These are phyloP conservation scores for Junonia oenone DNA, from an alignment of 2,888 invertebrate genomes.

Conservation along the genomic window DNA sequence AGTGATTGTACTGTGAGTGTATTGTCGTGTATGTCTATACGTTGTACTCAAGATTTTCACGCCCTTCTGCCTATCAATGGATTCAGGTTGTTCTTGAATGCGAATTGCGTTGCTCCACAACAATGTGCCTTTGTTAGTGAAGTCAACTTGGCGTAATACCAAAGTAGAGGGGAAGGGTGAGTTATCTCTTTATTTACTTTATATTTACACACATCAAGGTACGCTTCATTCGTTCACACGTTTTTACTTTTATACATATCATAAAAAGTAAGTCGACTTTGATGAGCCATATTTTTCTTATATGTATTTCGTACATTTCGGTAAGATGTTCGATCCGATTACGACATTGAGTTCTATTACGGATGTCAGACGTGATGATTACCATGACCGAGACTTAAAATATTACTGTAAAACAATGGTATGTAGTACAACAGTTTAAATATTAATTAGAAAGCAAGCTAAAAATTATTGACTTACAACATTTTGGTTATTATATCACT, in stretches of 20 bases:
- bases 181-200: constrained; percentile 55
- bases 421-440: too few species aligned
- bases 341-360: too few species aligned
- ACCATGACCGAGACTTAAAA: too few species aligned
- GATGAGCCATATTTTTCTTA: neutral
- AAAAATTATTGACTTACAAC: too few species aligned
- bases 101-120: constrained; percentile 47
- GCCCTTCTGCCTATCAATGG: constrained; percentile 12
- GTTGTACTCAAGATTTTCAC: constrained; percentile 7
- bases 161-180: constrained; percentile 58
- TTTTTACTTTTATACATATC: neutral
- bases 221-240: constrained; percentile 37
- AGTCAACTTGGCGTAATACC: constrained; percentile 62
- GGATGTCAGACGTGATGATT: too few species aligned
- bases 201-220: constrained; percentile 54
- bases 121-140: constrained; percentile 53
- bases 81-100: constrained; percentile 34
- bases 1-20: neutral
- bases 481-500: too few species aligned
- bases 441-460: too few species aligned
- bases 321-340: neutral
- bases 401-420: too few species aligned
- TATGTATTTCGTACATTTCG: too few species aligned
- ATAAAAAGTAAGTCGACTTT: neutral
- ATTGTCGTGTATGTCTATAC: neutral